These are phyloP conservation scores for Diadophis punctatus DNA, from an alignment of 2,113 vertebrate genomes.

Conservation along the genomic window DNA sequence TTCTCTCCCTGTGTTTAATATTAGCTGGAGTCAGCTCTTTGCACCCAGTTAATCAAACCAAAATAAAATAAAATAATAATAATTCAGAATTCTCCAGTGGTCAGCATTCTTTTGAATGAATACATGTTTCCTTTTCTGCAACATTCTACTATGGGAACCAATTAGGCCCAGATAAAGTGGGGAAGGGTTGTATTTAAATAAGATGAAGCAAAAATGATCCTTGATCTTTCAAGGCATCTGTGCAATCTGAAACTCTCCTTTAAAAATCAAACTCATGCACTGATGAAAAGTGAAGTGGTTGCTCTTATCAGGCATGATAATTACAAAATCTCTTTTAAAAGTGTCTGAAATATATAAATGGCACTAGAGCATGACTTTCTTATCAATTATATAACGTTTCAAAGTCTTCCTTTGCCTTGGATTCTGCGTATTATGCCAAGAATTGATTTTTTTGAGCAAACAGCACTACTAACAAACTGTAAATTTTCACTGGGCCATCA, in stretches of 20 bases:
- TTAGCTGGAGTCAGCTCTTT: background rate
- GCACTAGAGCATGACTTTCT: constrained; percentile 34
- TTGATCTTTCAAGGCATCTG: constrained; percentile 13
- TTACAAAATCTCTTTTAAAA: constrained; percentile 31
- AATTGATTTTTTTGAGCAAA: constrained; percentile 21
- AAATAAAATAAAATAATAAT: background rate
- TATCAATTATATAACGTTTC: constrained; percentile 43
- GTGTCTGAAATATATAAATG: constrained; percentile 21
- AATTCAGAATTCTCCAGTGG: background rate
- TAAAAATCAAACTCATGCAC: constrained; percentile 46
- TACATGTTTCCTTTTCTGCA: background rate
- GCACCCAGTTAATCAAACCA: background rate
- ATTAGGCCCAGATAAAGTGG: background rate
- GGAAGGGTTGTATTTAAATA: constrained; percentile 4
- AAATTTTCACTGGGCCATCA: background rate
- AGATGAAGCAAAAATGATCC: background rate
- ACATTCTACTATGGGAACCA: constrained; percentile 1
- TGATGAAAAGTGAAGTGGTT: constrained; percentile 41
- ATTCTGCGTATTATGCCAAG: constrained; percentile 43
- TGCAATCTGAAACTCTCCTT: constrained; percentile 42
- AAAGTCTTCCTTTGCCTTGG: constrained; percentile 21
- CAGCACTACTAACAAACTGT: background rate
- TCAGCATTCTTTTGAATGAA: constrained; percentile 20
- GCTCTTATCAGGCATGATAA: constrained; percentile 36
- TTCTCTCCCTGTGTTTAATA: background rate